Base-by-base conservation (phyloP, 2,888 invertebrate species). In the Chrysolina haemoptera region DNA sequence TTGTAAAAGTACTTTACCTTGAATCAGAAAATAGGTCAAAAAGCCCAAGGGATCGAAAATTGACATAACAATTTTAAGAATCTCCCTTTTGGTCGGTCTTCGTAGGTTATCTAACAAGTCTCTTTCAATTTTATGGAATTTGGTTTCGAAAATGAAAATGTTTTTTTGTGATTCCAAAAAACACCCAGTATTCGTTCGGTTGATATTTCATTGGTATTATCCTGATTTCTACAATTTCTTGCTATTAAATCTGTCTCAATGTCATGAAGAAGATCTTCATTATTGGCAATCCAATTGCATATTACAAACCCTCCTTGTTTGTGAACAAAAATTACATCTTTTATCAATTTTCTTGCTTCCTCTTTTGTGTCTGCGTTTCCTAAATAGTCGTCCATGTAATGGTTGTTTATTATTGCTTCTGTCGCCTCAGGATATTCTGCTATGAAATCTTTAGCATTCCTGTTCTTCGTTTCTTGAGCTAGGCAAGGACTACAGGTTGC, bases 371-470 rank as follows among this genome's bases (percentile, higher is more conserved):
- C 46, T 12, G 46, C 46, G 20, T 55, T 55, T 55, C 20, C 55
- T 9, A 20, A 55, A 16, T 55, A 55, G 55, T 55, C 55, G 18
- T 11, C 55, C 55, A 55, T 55, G 8, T 55, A 20, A 0, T 55
- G 55, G 55, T 55, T 14, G 16, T 55, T 14, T 55, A 55, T 55
- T 14, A 55, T 55, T n/a, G 55, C 55, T 55, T 55, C 22, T 55
- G 55, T 16, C 1, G 55, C 55, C 55, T 55, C 55, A 5, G 14
- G 14, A 46, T 4, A 46, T 46, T 2, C 12, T 46, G 3, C 46
- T 6, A 3, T n/a, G 14, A 46, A 46, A 5, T 14, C 3, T 1
- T 46, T 46, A 46, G 46, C 46, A 46, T 46, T 46, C 12, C 46
- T 46, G 46, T 35, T 35, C 35, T 6, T 35, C 8, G 35, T 8